Base-by-base conservation (phyloP, 2,113 vertebrate species). In the Neodon shergylaensis region DNA sequence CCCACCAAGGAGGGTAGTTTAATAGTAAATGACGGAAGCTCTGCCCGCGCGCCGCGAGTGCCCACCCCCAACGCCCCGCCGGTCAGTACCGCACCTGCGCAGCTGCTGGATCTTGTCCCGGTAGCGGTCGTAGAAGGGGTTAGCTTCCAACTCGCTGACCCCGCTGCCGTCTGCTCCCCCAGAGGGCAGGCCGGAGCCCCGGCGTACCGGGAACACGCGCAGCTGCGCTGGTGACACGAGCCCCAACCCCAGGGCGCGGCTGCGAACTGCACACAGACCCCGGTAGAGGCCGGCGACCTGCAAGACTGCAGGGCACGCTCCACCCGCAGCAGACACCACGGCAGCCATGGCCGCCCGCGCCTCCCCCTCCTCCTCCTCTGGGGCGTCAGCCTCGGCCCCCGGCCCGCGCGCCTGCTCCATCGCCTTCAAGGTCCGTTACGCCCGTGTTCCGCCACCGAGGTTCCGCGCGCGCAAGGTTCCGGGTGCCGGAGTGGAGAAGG, bases 91-190 rank as follows among this genome's bases (percentile, higher is more conserved):
- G 68, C 96, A 99, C 99, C 99, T 99, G 97, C 99, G 99, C 95
- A 99, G 98, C 92, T 98, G 98, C 97, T 98, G 98, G 97, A 99
- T 99, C 98, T 99, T 99, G 91, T 99, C 98, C 49, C 98, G 98
- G 98, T 99, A 99, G 95, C 99, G 99, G 95, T 65, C 98, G 94
- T 98, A 99, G 97, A 98, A 99, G 5, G 99, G 99, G 73, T 99
- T 99, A 44, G 98, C 98, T 91, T 99, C 99, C 93, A 99, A 94
- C 5, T 98, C 94, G 87, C 98, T 96, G 49, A 93, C 88, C 24
- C 91, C 66, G 39, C 28, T 44, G 94, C 82, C 85, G 3, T 73
- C 95, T 39, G 74, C 61, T 73, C 76, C 90, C 94, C 72, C 52
- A 1, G n/a, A 7, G 24, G 95, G 81, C 70, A 8, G 85, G 39